Conservation (phyloP, 2,888 invertebrate genomes). For the Tetranychus truncatus region DNA sequence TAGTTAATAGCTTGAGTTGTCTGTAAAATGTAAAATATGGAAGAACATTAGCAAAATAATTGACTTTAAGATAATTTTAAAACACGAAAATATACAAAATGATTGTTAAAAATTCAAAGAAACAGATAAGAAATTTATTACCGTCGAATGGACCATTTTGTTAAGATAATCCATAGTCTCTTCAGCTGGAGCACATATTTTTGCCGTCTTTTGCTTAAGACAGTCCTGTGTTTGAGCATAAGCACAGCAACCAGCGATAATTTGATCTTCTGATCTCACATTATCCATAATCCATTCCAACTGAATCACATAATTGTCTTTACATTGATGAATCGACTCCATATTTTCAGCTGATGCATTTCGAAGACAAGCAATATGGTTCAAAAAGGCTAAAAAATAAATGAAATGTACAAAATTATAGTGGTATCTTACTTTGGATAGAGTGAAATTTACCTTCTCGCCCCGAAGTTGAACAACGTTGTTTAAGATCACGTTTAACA, state of each 20-base stretch:
- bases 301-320: slow-evolving; percentile 10
- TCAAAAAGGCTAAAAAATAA: slow-evolving; percentile 6
- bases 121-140: neutral
- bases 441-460: neutral
- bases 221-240: neutral
- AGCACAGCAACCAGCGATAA: neutral
- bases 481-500: slow-evolving; percentile 6
- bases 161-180: neutral
- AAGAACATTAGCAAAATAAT: neutral
- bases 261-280: neutral
- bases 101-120: no score
- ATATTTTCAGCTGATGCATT: slow-evolving; percentile 8
- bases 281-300: slow-evolving; percentile 9
- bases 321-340: slow-evolving; percentile 13
- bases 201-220: neutral
- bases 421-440: neutral
- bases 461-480: neutral
- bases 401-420: neutral
- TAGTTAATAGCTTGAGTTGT: neutral
- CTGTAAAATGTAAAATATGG: neutral
- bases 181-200: neutral
- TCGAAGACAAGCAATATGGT: slow-evolving; percentile 11
- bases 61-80: no score
- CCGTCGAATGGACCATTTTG: neutral
- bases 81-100: no score